These are phyloP conservation scores for Drosophila lacicola DNA, from an alignment of 2,888 invertebrate genomes.

Conservation along the genomic window DNA sequence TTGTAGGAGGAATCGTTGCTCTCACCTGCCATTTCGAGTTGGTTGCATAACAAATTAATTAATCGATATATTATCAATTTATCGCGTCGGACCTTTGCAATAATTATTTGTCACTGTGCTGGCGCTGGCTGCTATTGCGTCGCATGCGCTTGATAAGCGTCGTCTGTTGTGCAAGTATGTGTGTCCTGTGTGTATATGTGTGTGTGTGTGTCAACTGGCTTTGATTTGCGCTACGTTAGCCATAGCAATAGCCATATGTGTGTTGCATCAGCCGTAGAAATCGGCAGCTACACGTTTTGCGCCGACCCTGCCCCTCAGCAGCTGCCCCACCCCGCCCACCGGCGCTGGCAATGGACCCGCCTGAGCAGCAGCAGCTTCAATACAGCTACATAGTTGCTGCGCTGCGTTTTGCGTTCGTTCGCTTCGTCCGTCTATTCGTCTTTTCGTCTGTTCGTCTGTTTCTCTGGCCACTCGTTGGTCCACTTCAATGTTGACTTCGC, in stretches of 20 bases:
- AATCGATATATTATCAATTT: background rate
- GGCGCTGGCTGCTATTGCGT: constrained; percentile 65
- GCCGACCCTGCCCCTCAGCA: constrained; percentile 55
- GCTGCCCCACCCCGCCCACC: constrained; percentile 8
- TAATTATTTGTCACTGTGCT: constrained; percentile 51
- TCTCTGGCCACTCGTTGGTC: constrained; percentile 67
- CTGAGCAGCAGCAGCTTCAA: constrained; percentile 56
- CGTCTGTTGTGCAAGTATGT: constrained; percentile 34
- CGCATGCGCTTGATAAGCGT: constrained; percentile 70
- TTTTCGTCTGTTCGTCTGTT: constrained; percentile 25
- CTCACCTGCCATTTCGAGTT: background rate
- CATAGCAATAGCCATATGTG: constrained; percentile 33
- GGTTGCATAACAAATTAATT: constrained; percentile 8
- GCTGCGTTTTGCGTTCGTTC: constrained; percentile 48
- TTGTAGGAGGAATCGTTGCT: background rate
- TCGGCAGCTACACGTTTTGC: constrained; percentile 66
- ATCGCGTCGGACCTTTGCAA: constrained; percentile 17
- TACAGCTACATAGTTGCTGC: constrained; percentile 52
- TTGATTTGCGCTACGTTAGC: constrained; percentile 58
- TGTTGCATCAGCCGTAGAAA: constrained; percentile 80
- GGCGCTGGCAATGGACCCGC: constrained; percentile 27
- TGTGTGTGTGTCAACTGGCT: constrained; percentile 68
- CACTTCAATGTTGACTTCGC: constrained; percentile 73
- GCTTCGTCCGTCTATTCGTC: constrained; percentile 39
- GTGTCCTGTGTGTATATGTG: constrained; percentile 26